phyloP scores from a whole-genome alignment of 2,113 vertebrate genomes.

The Progne subis region DNA sequence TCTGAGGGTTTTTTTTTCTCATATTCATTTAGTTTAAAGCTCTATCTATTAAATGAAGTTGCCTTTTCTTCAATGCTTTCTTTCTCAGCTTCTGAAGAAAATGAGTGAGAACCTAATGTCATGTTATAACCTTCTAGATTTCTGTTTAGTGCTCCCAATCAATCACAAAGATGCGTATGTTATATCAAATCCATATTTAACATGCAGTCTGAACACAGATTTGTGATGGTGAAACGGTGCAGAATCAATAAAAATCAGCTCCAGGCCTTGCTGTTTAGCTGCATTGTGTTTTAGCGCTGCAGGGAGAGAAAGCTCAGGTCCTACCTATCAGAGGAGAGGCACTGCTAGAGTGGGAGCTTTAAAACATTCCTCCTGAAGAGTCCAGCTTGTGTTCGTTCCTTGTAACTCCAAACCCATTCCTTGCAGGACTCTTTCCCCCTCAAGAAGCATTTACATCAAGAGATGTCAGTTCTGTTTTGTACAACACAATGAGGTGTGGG shows the following conservation, averaged over 20 bases:
- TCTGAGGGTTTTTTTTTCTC: slow-evolving; percentile 2
- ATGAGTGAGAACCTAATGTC: background rate
- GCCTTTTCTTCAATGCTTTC: background rate
- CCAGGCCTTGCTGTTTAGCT: background rate
- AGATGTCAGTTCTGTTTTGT: background rate
- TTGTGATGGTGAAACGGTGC: background rate
- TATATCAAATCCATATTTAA: background rate
- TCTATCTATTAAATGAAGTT: background rate
- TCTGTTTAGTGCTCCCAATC: background rate
- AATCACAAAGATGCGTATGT: background rate
- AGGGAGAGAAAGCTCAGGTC: background rate
- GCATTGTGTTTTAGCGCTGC: background rate
- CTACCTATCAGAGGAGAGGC: background rate
- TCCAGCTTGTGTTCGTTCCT: background rate
- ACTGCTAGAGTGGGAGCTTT: background rate
- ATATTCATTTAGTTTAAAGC: slow-evolving; percentile 17
- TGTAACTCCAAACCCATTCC: background rate
- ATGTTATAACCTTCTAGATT: background rate
- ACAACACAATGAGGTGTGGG: background rate
- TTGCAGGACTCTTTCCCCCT: background rate
- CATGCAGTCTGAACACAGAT: background rate
- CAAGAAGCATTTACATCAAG: slow-evolving; percentile 10
- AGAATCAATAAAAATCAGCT: slow-evolving; percentile 6
- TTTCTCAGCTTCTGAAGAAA: background rate
- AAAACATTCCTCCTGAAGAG: background rate